These are phyloP conservation scores for Zophobas atratus DNA, from an alignment of 1,140 invertebrate genomes.

Conservation along the genomic window DNA sequence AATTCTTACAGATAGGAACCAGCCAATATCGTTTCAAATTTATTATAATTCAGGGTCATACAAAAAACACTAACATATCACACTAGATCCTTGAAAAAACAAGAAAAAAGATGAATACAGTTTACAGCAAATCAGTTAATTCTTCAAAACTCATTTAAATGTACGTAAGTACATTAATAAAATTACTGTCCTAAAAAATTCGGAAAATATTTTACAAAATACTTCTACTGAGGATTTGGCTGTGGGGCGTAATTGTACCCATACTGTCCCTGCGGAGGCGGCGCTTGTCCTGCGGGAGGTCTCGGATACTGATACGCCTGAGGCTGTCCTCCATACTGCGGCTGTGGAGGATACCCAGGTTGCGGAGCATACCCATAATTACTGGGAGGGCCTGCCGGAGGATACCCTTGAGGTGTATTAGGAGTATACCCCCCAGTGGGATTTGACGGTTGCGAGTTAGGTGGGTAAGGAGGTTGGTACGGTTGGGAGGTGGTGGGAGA, in stretches of 20 bases:
- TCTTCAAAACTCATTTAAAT: background rate
- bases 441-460: slow-evolving; percentile 65
- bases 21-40: background rate
- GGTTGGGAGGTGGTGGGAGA: slow-evolving; percentile 59
- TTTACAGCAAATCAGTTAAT: background rate
- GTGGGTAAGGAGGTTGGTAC: slow-evolving; percentile 63
- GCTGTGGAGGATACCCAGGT: slow-evolving; percentile 65
- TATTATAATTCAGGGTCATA: slow-evolving; percentile 22
- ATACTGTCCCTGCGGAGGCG: slow-evolving; percentile 65
- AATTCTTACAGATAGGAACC: no score
- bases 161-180: slow-evolving; percentile 6
- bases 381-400: slow-evolving; percentile 52
- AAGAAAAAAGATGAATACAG: background rate
- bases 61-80: slow-evolving; percentile 28
- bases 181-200: slow-evolving; percentile 3
- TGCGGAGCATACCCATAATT: slow-evolving; percentile 65
- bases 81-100: background rate
- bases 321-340: slow-evolving; percentile 64
- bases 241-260: slow-evolving; percentile 66
- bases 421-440: slow-evolving; percentile 62
- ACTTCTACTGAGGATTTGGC: slow-evolving; percentile 63
- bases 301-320: slow-evolving; percentile 65
- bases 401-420: slow-evolving; percentile 57
- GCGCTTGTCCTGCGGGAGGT: slow-evolving; percentile 64
- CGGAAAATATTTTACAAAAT: slow-evolving; percentile 1